Percentiles rank a stretch among this genome's conserved stretches.
Conservation (phyloP, 2,797 vertebrate species). For the Argentina silus region DNA sequence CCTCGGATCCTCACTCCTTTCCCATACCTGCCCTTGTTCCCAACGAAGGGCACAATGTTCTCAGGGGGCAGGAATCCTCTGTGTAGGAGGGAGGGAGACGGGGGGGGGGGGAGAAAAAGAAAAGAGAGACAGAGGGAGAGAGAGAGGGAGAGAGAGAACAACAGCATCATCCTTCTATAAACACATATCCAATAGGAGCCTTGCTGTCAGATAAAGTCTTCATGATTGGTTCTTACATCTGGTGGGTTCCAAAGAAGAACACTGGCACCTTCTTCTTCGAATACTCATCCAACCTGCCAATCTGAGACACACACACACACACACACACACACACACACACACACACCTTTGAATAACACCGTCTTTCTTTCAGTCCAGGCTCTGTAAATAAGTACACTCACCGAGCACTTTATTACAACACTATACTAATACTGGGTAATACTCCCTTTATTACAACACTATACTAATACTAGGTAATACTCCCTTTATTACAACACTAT, state of each 20-base stretch:
- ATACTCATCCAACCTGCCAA: constrained; percentile 53
- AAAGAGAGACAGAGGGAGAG: background rate
- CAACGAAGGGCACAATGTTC: constrained; percentile 57
- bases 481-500: too few relatives aligned
- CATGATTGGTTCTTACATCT: constrained; percentile 58
- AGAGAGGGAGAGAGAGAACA: too few relatives aligned
- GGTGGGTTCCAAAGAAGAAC: constrained; percentile 72
- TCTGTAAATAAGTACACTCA: too few relatives aligned
- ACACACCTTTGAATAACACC: background rate
- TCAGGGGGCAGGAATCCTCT: constrained; percentile 50
- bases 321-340: background rate
- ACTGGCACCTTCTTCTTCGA: constrained; percentile 59
- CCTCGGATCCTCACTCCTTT: constrained; percentile 65
- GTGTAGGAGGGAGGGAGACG: background rate
- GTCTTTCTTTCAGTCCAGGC: too few relatives aligned
- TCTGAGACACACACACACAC: constrained; percentile 39
- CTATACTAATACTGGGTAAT: too few relatives aligned
- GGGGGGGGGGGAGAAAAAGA: background rate
- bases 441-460: too few relatives aligned
- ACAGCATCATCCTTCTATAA: background rate
- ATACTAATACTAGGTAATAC: too few relatives aligned
- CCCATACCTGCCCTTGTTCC: constrained; percentile 69
- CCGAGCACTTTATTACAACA: too few relatives aligned
- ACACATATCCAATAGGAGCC: too few relatives aligned
- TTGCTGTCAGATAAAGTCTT: too few relatives aligned